Conservation (phyloP, 2,888 invertebrate species). For the Leptopilina drosophilae region DNA sequence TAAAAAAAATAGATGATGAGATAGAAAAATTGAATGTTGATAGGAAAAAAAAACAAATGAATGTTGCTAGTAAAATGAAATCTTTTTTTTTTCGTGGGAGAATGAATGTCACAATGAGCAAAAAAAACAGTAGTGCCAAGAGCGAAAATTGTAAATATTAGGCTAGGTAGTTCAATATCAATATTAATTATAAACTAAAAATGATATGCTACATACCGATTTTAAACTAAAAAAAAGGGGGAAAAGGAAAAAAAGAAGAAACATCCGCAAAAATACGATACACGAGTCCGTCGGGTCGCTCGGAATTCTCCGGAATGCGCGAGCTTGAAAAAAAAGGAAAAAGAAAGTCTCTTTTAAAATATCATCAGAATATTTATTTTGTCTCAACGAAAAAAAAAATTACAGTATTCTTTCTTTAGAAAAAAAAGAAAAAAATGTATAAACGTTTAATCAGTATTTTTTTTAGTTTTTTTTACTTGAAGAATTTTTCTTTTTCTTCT, state of each 20-base stretch:
- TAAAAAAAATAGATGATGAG: background rate
- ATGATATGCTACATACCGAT: slow-evolving; percentile 72
- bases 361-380: slow-evolving; percentile 10
- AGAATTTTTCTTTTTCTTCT: background rate
- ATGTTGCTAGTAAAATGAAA: slow-evolving; percentile 18
- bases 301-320: slow-evolving; percentile 53
- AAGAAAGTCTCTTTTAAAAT: slow-evolving; percentile 5
- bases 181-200: slow-evolving; percentile 71
- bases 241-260: slow-evolving; percentile 61
- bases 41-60: too few relatives aligned
- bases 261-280: slow-evolving; percentile 62
- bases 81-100: background rate
- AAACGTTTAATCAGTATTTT: background rate
- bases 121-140: slow-evolving; percentile 68
- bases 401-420: slow-evolving; percentile 13
- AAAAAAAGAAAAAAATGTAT: too few relatives aligned
- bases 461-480: background rate
- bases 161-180: slow-evolving; percentile 75
- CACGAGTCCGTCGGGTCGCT: slow-evolving; percentile 59
- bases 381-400: background rate
- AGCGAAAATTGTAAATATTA: slow-evolving; percentile 73
- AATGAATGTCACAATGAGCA: slow-evolving; percentile 52
- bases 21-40: too few relatives aligned
- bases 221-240: slow-evolving; percentile 63
- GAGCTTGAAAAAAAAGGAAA: background rate